Evolutionary conservation across 2,888 invertebrate genomes (phyloP).

Genomic region (Microctonus brassicae): DNA sequence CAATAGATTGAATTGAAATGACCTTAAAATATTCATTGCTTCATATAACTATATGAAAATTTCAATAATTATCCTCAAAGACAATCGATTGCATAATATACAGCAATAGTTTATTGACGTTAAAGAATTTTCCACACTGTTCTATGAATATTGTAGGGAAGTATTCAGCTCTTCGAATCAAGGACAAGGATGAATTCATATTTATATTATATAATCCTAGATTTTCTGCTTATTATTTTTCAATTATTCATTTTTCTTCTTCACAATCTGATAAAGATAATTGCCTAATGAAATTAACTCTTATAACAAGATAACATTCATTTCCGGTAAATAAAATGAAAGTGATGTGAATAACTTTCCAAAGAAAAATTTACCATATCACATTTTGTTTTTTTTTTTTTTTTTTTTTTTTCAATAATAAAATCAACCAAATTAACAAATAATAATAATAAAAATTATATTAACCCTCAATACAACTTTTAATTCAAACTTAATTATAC

Average conservation of each 20-base stretch:
- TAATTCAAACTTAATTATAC: too few species aligned
- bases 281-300: background rate
- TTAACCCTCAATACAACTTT: too few species aligned
- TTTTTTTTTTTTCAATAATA: too few species aligned
- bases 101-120: background rate
- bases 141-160: background rate
- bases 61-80: background rate
- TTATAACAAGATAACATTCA: background rate
- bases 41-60: background rate
- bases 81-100: background rate
- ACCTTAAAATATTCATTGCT: conserved; percentile 3
- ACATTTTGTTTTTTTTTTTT: too few species aligned
- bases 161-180: background rate
- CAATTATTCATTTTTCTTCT: background rate
- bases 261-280: background rate
- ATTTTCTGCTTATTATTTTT: background rate
- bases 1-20: background rate
- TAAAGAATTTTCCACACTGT: background rate
- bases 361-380: too few species aligned
- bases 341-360: background rate
- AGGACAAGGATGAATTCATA: background rate
- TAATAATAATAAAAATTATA: too few species aligned
- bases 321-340: background rate
- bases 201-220: too few species aligned
- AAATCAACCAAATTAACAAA: too few species aligned